Evolutionary conservation across 2,888 invertebrate species (phyloP).

Genomic region (Macaria liturata): DNA sequence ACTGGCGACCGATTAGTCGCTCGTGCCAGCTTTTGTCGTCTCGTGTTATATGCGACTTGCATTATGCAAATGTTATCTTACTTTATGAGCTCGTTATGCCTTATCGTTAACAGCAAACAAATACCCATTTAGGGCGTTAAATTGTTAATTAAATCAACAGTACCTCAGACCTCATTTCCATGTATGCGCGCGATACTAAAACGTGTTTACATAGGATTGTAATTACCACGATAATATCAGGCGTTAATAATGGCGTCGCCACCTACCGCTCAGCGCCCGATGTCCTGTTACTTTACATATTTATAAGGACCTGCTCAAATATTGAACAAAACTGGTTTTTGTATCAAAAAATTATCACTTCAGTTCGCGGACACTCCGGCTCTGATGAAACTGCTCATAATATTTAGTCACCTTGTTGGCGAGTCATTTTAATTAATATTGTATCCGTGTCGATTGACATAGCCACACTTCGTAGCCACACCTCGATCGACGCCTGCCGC

Average conservation of each 20-base stretch:
- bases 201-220: constrained; percentile 65
- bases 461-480: constrained; percentile 32
- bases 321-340: constrained; percentile 44
- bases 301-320: constrained; percentile 45
- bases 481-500: constrained; percentile 27
- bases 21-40: constrained; percentile 19
- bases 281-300: constrained; percentile 42
- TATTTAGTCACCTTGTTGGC: neutral
- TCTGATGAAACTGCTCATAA: neutral
- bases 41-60: constrained; percentile 20
- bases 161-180: constrained; percentile 58
- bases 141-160: constrained; percentile 70
- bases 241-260: constrained; percentile 47
- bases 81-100: constrained; percentile 61
- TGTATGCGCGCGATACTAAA: constrained; percentile 40
- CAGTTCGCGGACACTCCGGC: neutral
- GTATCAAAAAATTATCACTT: constrained; percentile 21
- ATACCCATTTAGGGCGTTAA: constrained; percentile 67
- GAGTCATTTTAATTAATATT: constrained; percentile 25
- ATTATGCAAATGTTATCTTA: constrained; percentile 56
- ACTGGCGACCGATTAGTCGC: constrained; percentile 18
- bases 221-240: constrained; percentile 58
- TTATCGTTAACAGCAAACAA: constrained; percentile 71
- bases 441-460: constrained; percentile 18
- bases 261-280: constrained; percentile 37